A percentile compares a stretch with the other conserved stretches of the same genome.
phyloP scores from a whole-genome alignment of 2,113 vertebrate species.

The Atlantisia rogersi region DNA sequence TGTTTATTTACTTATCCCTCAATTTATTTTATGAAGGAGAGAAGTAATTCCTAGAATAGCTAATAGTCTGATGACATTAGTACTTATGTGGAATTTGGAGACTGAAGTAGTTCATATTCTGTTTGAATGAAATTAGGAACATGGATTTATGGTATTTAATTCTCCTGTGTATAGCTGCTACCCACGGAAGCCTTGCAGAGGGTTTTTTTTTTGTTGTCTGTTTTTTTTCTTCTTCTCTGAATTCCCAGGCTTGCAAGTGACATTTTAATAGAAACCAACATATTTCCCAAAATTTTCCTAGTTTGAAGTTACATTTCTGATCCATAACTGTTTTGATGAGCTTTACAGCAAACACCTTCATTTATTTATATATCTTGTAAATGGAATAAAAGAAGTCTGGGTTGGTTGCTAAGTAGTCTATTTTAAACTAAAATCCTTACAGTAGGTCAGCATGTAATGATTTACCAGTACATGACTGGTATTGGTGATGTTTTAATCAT shows the following conservation, averaged over 20 bases:
- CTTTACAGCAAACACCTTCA: not conserved
- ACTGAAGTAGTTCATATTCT: not conserved
- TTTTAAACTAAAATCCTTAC: not conserved
- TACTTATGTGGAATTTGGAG: not conserved
- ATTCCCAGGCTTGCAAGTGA: not conserved
- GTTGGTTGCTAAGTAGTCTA: not conserved
- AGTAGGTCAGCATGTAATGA: fast-evolving
- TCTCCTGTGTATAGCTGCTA: not conserved
- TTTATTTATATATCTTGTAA: not conserved
- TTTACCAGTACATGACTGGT: not conserved
- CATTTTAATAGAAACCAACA: not conserved
- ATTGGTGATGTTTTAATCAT: not conserved
- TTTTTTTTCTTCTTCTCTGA: not conserved
- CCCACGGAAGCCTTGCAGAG: not conserved
- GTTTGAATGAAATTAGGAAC: not conserved
- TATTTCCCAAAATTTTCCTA: not conserved
- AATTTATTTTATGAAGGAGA: too few species aligned
- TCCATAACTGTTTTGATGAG: not conserved
- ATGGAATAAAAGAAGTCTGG: not conserved
- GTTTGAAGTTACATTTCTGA: not conserved
- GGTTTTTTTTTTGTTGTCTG: not conserved
- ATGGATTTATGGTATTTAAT: not conserved
- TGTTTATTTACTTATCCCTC: not conserved
- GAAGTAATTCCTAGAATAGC: not conserved
- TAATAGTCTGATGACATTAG: not conserved